Conservation (phyloP, 2,113 vertebrate genomes). For the Hystrix cristata region DNA sequence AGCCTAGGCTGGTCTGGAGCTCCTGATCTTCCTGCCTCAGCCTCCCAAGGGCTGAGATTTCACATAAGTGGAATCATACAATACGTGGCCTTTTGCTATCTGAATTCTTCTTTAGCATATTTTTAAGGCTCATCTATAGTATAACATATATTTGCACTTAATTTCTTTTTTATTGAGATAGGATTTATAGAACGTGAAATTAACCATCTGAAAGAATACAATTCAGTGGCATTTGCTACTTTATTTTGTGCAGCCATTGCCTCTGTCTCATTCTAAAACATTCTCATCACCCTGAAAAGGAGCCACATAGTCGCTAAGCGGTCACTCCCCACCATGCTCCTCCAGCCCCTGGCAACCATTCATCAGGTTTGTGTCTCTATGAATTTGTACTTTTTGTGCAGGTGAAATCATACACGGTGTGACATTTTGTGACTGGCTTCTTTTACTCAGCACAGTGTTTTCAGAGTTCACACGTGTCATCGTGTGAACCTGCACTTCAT, state of each 20-base stretch:
- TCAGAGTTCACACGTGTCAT: neutral
- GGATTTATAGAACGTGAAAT: neutral
- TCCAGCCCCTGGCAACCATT: neutral
- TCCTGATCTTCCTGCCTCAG: neutral
- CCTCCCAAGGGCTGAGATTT: neutral
- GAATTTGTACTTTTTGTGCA: neutral
- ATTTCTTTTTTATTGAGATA: neutral
- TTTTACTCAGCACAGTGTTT: constrained; percentile 23
- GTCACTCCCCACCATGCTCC: neutral
- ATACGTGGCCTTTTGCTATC: neutral
- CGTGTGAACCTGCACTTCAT: neutral
- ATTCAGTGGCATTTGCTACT: neutral
- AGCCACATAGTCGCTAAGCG: neutral
- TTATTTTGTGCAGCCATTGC: neutral
- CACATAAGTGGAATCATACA: neutral
- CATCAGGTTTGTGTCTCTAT: neutral
- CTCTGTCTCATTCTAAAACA: neutral
- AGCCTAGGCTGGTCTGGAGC: neutral
- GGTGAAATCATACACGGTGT: neutral
- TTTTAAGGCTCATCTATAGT: neutral
- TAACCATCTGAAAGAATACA: neutral
- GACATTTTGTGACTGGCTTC: neutral
- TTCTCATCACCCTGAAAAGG: neutral
- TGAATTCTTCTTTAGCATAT: neutral
- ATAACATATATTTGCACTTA: neutral